These are phyloP conservation scores for Syrmaticus mikado DNA, from an alignment of 2,113 vertebrate genomes.

Conservation along the genomic window DNA sequence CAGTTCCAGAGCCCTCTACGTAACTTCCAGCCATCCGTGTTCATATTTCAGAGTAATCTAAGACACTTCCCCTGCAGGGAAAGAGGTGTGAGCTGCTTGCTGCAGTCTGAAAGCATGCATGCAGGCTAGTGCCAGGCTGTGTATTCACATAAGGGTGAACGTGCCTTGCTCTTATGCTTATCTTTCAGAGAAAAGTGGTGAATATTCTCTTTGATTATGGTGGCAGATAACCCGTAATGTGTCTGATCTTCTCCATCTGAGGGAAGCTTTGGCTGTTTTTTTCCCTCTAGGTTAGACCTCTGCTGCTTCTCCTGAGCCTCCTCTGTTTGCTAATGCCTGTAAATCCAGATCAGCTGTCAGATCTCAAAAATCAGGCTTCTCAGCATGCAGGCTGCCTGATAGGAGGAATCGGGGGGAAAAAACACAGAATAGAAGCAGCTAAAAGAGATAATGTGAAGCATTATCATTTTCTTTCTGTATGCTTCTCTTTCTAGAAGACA, in stretches of 20 bases:
- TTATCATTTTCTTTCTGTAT: not conserved
- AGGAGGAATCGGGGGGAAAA: not conserved
- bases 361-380: not conserved
- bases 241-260: not conserved
- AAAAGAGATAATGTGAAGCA: not conserved
- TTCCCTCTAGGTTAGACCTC: not conserved
- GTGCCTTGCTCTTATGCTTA: not conserved
- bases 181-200: not conserved
- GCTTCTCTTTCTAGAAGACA: not conserved
- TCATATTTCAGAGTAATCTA: not conserved
- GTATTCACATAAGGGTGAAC: not conserved
- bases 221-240: not conserved
- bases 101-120: fast-evolving
- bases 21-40: not conserved
- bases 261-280: not conserved
- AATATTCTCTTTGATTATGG: not conserved
- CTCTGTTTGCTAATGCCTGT: not conserved
- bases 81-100: not conserved
- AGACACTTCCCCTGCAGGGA: not conserved
- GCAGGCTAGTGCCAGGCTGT: not conserved
- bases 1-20: not conserved
- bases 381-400: not conserved
- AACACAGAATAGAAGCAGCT: not conserved
- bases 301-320: not conserved
- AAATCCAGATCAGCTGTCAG: not conserved